Evolutionary conservation across 2,888 invertebrate genomes (phyloP).

Genomic region (Aethes cnicana): DNA sequence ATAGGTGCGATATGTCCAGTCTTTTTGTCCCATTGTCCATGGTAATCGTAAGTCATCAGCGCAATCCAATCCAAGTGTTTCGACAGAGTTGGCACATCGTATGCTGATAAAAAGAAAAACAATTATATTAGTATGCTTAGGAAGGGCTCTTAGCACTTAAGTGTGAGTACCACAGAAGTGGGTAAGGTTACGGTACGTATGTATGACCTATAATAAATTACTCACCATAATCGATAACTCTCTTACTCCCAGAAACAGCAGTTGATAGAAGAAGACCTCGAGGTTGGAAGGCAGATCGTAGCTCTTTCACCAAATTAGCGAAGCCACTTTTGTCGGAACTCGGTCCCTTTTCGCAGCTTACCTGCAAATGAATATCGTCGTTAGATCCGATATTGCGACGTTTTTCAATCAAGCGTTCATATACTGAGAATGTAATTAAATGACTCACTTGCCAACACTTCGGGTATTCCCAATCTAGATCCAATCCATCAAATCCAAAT

Average conservation of each 20-base stretch:
- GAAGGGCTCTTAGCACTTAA: no score
- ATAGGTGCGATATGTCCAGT: slow-evolving; percentile 95
- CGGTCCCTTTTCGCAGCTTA: slow-evolving; percentile 91
- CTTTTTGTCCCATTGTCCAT: slow-evolving; percentile 95
- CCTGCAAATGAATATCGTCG: slow-evolving; percentile 61
- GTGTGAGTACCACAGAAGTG: no score
- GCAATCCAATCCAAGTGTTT: slow-evolving; percentile 93
- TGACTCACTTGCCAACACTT: slow-evolving; percentile 92
- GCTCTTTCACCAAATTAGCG: slow-evolving; percentile 87
- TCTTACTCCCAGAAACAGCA: slow-evolving; percentile 92
- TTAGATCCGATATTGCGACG: no score
- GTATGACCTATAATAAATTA: no score
- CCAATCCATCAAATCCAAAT: slow-evolving; percentile 93
- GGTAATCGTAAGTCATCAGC: slow-evolving; percentile 95
- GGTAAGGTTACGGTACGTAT: no score
- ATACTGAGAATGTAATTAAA: no score
- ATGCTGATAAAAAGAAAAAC: slow-evolving; percentile 60
- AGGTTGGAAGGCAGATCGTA: slow-evolving; percentile 87
- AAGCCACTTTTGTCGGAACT: slow-evolving; percentile 91
- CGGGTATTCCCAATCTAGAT: slow-evolving; percentile 97
- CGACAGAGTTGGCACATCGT: slow-evolving; percentile 89
- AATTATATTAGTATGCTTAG: neutral
- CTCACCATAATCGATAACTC: slow-evolving; percentile 90
- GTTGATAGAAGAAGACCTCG: slow-evolving; percentile 89
- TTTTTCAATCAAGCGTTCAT: no score